Percentiles rank a stretch among this genome's conserved stretches.
phyloP scores from a whole-genome alignment of 2,888 invertebrate genomes.

The Megalurothrips usitatus region DNA sequence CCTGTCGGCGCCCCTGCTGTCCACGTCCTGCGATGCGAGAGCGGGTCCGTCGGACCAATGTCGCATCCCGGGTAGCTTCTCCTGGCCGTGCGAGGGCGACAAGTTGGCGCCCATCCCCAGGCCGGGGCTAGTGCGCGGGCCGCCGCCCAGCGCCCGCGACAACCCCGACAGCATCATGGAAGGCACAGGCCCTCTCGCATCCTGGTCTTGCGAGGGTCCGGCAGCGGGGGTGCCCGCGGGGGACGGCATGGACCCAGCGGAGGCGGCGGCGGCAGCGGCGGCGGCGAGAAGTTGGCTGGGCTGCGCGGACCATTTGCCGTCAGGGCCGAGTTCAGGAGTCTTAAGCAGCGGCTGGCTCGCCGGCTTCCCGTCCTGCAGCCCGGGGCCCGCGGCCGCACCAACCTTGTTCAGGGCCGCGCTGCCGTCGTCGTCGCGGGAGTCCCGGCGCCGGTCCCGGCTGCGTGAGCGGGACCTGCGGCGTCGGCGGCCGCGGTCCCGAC shows the following conservation, averaged over 20 bases:
- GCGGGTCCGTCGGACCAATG: slow-evolving; percentile 35
- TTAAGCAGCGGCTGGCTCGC: slow-evolving; percentile 36
- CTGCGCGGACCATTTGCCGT: not conserved
- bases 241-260: not conserved
- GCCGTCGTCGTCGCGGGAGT: slow-evolving; percentile 35
- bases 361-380: slow-evolving; percentile 16
- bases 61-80: not conserved
- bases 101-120: too few relatives aligned
- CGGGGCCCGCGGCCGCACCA: slow-evolving; percentile 44
- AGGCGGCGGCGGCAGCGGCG: not conserved
- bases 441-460: slow-evolving; percentile 48
- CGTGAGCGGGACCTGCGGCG: slow-evolving; percentile 52
- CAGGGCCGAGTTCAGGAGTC: slow-evolving; percentile 34
- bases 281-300: not conserved
- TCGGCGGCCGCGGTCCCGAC: slow-evolving; percentile 48
- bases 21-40: slow-evolving; percentile 37
- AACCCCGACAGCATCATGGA: slow-evolving; percentile 30
- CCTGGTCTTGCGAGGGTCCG: slow-evolving; percentile 31
- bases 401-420: slow-evolving; percentile 35
- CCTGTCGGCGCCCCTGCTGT: slow-evolving; percentile 35
- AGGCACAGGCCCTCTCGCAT: slow-evolving; percentile 35
- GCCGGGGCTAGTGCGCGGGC: slow-evolving; percentile 31
- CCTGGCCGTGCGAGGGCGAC: not conserved
- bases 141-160: too few relatives aligned
- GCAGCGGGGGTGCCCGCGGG: not conserved